A percentile compares a stretch with the other conserved stretches of the same genome.
Evolutionary conservation across 2,888 invertebrate species (phyloP).

Genomic region (Nomada goodeniana): DNA sequence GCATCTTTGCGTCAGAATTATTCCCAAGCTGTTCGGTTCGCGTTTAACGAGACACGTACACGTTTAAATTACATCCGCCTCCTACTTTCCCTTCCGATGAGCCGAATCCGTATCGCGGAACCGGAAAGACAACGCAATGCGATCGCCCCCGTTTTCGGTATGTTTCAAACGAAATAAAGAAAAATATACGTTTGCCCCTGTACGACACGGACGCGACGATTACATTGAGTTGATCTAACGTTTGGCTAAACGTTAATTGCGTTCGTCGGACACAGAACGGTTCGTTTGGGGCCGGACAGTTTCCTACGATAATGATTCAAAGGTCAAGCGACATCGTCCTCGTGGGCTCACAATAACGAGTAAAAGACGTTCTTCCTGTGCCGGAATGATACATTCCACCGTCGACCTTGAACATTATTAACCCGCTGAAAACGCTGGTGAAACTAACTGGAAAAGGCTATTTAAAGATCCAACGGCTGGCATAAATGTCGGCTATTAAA

Average conservation of each 20-base stretch:
- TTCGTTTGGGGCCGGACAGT: neutral
- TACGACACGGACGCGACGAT: neutral
- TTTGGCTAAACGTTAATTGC: constrained; percentile 17
- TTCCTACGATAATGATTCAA: constrained; percentile 41
- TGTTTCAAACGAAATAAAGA: too few species aligned
- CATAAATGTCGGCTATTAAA: too few species aligned
- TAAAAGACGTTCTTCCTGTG: neutral
- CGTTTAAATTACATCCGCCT: neutral
- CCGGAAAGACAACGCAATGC: too few species aligned
- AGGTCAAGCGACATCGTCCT: constrained; percentile 1
- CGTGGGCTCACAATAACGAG: too few species aligned
- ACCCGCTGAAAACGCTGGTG: too few species aligned
- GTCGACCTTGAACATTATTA: too few species aligned
- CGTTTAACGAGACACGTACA: constrained; percentile 1
- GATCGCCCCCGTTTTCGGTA: too few species aligned
- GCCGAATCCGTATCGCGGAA: neutral
- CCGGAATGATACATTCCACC: neutral
- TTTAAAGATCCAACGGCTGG: too few species aligned
- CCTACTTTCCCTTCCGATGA: neutral
- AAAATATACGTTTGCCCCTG: neutral
- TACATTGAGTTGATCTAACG: neutral
- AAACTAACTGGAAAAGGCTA: too few species aligned
- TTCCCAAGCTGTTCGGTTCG: neutral
- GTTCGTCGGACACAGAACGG: neutral
- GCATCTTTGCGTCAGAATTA: neutral